These are phyloP conservation scores for Leptopilina drosophilae DNA, from an alignment of 2,888 invertebrate genomes.

Conservation along the genomic window DNA sequence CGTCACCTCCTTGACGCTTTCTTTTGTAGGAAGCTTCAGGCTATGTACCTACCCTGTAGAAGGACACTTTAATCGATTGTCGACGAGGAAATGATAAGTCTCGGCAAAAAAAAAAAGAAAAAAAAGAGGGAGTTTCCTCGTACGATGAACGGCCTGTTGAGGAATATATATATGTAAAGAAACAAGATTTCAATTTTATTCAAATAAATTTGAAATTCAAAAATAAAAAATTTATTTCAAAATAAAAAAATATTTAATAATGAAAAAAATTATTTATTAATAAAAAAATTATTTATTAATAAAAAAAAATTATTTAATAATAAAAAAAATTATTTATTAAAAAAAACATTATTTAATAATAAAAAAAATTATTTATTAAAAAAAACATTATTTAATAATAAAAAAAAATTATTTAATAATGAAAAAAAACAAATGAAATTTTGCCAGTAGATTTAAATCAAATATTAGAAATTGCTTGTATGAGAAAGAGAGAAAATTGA, in stretches of 20 bases:
- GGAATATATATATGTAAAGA: background rate
- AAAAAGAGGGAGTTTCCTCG: constrained; percentile 9
- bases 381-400: no score
- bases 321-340: no score
- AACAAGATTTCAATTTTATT: background rate
- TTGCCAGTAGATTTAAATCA: no score
- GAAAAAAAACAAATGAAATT: background rate
- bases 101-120: background rate
- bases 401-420: no score
- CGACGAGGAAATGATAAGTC: constrained; percentile 29
- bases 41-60: constrained; percentile 13
- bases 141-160: background rate
- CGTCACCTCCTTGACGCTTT: constrained; percentile 17
- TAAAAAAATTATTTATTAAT: no score
- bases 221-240: no score
- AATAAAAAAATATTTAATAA: no score
- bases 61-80: constrained; percentile 35
- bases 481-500: background rate
- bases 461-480: background rate
- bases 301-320: background rate
- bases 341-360: no score
- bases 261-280: no score
- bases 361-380: no score
- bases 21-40: constrained; percentile 12
- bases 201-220: no score